Evolutionary conservation across 1,140 invertebrate genomes (phyloP).

Genomic region (Heliconius hermathena): DNA sequence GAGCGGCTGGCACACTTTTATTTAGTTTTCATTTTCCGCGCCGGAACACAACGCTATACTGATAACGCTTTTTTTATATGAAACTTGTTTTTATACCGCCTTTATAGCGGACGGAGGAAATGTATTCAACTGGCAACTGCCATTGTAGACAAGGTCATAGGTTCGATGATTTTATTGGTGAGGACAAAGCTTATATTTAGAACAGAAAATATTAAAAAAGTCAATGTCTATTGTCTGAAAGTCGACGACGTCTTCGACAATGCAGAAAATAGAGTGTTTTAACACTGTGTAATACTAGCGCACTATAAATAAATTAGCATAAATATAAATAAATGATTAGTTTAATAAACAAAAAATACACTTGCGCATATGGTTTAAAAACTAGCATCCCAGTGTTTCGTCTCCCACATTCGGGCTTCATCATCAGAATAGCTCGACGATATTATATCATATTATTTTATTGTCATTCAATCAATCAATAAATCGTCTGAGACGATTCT

Average conservation of each 20-base stretch:
- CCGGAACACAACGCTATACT: conserved; percentile 38
- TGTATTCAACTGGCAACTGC: conserved; percentile 1
- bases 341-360: not conserved
- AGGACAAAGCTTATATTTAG: not conserved
- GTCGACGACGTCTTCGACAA: not conserved
- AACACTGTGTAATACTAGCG: too few species aligned
- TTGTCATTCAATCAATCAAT: too few species aligned
- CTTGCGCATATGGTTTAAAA: too few species aligned
- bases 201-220: not conserved
- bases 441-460: too few species aligned
- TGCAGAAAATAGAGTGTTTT: too few species aligned
- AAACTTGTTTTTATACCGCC: conserved; percentile 22
- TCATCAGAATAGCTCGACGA: too few species aligned
- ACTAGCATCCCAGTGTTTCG: too few species aligned
- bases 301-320: too few species aligned
- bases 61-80: conserved; percentile 40
- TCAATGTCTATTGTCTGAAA: not conserved
- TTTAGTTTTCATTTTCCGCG: conserved; percentile 56
- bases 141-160: not conserved
- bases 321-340: too few species aligned
- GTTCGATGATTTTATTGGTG: not conserved
- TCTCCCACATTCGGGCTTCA: too few species aligned
- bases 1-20: conserved; percentile 45
- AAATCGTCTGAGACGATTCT: too few species aligned
- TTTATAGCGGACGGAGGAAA: conserved; percentile 4